phyloP scores from a whole-genome alignment of 2,113 vertebrate genomes.

The Anthoscopus minutus region DNA sequence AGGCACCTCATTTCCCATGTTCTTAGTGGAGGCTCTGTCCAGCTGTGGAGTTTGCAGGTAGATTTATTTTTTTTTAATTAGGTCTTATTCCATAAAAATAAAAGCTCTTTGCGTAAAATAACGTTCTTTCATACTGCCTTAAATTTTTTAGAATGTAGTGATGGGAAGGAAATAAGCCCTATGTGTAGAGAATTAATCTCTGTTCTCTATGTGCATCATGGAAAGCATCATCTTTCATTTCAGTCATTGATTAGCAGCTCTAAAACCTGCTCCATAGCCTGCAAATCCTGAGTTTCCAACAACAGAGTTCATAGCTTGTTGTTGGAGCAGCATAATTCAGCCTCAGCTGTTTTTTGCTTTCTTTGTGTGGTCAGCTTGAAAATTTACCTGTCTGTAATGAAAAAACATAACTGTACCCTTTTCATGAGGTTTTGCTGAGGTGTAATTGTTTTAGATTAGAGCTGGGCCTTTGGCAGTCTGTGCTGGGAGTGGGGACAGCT shows the following conservation, averaged over 20 bases:
- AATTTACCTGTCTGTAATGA: conserved; percentile 1
- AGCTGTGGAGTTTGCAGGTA: not conserved
- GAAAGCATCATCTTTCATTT: not conserved
- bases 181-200: not conserved
- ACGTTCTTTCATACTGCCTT: not conserved
- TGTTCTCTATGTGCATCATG: not conserved
- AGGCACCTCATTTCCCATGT: fast-evolving
- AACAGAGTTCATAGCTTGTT: not conserved
- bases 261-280: not conserved
- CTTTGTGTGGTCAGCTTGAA: not conserved
- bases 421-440: not conserved
- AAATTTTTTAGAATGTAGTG: not conserved
- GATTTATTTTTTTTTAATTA: not conserved
- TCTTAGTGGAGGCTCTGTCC: not conserved
- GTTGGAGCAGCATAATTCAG: not conserved
- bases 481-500: not conserved
- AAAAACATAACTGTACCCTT: not conserved
- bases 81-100: not conserved
- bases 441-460: not conserved
- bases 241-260: not conserved
- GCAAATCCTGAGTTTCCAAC: not conserved
- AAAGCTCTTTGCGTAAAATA: not conserved
- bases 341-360: not conserved
- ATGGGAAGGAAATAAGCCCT: not conserved
- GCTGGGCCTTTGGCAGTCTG: not conserved